These are phyloP conservation scores for Rhizomys pruinosus DNA, from an alignment of 2,113 vertebrate species.

Conservation along the genomic window DNA sequence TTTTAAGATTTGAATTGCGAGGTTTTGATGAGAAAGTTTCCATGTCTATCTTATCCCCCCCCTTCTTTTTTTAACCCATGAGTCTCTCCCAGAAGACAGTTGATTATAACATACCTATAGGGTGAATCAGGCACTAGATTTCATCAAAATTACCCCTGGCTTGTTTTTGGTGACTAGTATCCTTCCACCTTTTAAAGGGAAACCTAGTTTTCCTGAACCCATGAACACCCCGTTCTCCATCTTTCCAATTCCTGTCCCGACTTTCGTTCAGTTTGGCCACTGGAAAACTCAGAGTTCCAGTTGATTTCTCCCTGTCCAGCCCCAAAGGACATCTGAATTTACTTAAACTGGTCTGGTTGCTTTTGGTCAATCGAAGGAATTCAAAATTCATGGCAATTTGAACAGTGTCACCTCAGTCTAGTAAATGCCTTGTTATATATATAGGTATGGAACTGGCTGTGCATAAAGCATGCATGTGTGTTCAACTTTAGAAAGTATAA, in stretches of 20 bases:
- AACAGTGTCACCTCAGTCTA: background rate
- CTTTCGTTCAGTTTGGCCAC: background rate
- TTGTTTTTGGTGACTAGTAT: too few species aligned
- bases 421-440: background rate
- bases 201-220: background rate
- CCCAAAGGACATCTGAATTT: background rate
- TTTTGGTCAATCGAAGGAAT: too few species aligned
- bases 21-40: too few species aligned
- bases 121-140: too few species aligned
- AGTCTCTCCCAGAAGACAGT: too few species aligned
- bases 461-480: background rate
- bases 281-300: background rate
- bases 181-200: background rate
- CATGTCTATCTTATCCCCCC: too few species aligned
- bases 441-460: background rate
- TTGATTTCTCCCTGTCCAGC: background rate
- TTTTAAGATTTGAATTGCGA: too few species aligned
- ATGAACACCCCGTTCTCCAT: background rate
- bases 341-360: background rate
- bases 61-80: too few species aligned
- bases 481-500: constrained; percentile 19
- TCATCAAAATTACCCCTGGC: too few species aligned
- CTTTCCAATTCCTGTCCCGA: background rate
- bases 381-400: background rate
- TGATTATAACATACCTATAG: too few species aligned